Evolutionary conservation across 2,113 vertebrate genomes (phyloP), one percentile per base, ranked within the genome.

Genomic region (Micromys minutus): DNA sequence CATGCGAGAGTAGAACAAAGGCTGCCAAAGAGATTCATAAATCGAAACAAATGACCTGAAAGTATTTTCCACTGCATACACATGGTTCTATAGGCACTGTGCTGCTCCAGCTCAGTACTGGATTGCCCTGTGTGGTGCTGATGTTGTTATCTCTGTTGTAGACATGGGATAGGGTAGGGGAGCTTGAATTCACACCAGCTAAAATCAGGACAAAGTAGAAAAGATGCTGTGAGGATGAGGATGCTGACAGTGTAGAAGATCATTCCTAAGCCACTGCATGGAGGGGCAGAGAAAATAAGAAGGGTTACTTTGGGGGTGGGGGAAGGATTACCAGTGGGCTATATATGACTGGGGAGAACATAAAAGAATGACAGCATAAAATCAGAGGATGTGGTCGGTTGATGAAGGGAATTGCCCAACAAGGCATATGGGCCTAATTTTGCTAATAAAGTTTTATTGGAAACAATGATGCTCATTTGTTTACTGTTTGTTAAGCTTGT

Each of bases 11-110:
- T 4, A 92, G 92, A 96, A 93, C 95, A 94, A 97, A 97, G 93
- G 69, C 95, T 95, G 96, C 89, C 95, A 95, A 71, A 67, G 77
- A 80, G 79, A 59, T 91, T 87, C 94, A 80, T 97, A 97, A 97
- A 95, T 95, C 67, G 92, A 96, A 94, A 95, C 61, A 90, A 61
- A 96, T 95, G 95, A 76, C 29, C 97, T 93, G 95, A 72, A 87
- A 89, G 69, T 79, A 75, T 95, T 96, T 95, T 86, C 87, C 63
- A 47, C 39, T 21, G 57, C 92, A 13, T 15, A 24, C 74, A 65
- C 69, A 36, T 50, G 81, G 81, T 84, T 87, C 45, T 31, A 12
- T 1, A 12, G 11, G 74, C 57, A n/a, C 67, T 0, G 24, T 24
- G 2, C 1, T 0, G 45, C 42, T 59, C 0, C 2, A 57, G 79